These are phyloP conservation scores for Orestias chungarensis DNA, from an alignment of 2,797 vertebrate species.

Conservation along the genomic window DNA sequence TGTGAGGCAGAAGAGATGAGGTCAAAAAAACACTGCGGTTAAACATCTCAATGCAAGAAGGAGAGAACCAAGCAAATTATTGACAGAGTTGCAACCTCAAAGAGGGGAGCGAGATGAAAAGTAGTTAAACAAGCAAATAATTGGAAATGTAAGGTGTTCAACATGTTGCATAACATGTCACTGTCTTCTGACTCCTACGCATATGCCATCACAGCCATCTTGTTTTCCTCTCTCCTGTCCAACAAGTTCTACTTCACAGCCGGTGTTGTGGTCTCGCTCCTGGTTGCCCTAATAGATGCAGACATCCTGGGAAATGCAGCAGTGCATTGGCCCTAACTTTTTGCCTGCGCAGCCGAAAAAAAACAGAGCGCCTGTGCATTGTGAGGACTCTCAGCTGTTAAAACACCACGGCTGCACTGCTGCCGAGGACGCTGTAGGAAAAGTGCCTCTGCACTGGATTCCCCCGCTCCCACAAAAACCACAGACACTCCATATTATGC, in stretches of 20 bases:
- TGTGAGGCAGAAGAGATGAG: constrained; percentile 34
- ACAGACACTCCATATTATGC: constrained; percentile 81
- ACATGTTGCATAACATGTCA: constrained; percentile 52
- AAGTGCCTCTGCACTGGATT: constrained; percentile 82
- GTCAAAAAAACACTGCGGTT: constrained; percentile 37
- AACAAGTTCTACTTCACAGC: constrained; percentile 45
- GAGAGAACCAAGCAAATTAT: constrained; percentile 52
- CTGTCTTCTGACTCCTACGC: constrained; percentile 44
- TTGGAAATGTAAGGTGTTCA: constrained; percentile 52
- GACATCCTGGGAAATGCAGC: constrained; percentile 65
- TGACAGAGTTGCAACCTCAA: constrained; percentile 55
- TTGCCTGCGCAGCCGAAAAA: constrained; percentile 81
- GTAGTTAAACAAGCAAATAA: constrained; percentile 73
- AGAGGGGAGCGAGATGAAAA: constrained; percentile 65
- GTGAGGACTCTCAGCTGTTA: constrained; percentile 87
- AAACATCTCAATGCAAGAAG: constrained; percentile 32
- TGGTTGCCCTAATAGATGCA: constrained; percentile 64
- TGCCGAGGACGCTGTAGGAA: constrained; percentile 76
- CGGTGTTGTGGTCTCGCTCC: constrained; percentile 48
- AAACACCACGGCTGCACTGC: constrained; percentile 81
- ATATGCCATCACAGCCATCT: constrained; percentile 38
- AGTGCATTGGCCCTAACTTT: constrained; percentile 65
- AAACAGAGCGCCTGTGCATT: constrained; percentile 75
- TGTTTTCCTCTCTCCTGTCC: constrained; percentile 30
- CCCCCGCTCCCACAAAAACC: constrained; percentile 83